These are phyloP conservation scores for Crenichthys baileyi DNA, from an alignment of 2,797 vertebrate genomes.

Conservation along the genomic window DNA sequence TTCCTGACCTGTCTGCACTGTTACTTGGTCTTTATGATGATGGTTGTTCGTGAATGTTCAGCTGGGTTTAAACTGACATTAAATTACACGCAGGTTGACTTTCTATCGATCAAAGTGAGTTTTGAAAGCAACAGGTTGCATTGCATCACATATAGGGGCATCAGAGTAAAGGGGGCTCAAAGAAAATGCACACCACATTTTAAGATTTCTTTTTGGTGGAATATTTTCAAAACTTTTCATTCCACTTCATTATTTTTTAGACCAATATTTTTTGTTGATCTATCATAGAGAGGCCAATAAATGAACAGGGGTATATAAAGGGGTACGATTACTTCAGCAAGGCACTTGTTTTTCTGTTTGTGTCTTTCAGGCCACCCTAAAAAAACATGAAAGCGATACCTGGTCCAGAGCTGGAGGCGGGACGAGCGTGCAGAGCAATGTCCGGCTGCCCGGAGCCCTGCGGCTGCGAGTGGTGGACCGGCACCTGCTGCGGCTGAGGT, in stretches of 20 bases:
- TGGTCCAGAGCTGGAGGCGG: slow-evolving; percentile 91
- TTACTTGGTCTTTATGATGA: neutral
- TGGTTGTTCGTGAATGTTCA: neutral
- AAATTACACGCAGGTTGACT: too few relatives aligned
- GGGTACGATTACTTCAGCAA: neutral
- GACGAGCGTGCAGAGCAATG: slow-evolving; percentile 91
- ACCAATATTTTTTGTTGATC: neutral
- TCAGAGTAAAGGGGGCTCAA: too few relatives aligned
- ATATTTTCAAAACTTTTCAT: neutral
- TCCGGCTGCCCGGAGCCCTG: slow-evolving; percentile 93
- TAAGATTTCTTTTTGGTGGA: neutral
- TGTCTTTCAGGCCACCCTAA: neutral
- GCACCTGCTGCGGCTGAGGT: slow-evolving; percentile 91
- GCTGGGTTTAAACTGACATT: too few relatives aligned
- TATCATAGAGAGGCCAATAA: neutral
- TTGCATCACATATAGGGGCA: too few relatives aligned
- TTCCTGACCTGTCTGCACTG: too few relatives aligned
- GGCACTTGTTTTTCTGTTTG: neutral
- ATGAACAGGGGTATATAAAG: neutral
- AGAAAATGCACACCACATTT: neutral
- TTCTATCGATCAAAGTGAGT: too few relatives aligned
- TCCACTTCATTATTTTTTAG: neutral
- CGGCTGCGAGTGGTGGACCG: slow-evolving; percentile 82
- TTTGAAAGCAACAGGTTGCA: too few relatives aligned
- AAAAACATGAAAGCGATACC: slow-evolving; percentile 74